phyloP scores from a whole-genome alignment of 2,113 vertebrate genomes.

The Oncorhynchus kisutch region DNA sequence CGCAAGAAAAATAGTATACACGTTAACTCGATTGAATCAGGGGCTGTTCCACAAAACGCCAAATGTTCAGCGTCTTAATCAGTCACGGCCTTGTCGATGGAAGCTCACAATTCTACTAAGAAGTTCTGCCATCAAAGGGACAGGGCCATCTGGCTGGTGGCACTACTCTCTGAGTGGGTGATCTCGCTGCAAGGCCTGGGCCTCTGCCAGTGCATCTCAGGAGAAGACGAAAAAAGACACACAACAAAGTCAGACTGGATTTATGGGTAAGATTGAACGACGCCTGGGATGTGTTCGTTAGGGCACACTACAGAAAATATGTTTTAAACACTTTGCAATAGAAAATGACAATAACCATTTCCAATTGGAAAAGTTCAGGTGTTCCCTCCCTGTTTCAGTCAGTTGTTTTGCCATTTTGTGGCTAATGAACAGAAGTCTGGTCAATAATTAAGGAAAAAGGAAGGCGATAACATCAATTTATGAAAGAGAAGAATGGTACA shows the following conservation, averaged over 20 bases:
- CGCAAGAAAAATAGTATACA: neutral
- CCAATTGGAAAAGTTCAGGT: neutral
- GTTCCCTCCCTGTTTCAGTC: too few relatives aligned
- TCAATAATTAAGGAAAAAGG: neutral
- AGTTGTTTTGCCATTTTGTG: too few relatives aligned
- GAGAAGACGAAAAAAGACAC: constrained; percentile 52
- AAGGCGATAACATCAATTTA: constrained; percentile 54
- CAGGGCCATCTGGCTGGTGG: constrained; percentile 60
- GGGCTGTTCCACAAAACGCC: constrained; percentile 20
- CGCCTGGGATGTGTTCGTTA: constrained; percentile 19
- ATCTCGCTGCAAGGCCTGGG: constrained; percentile 53
- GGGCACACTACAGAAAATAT: too few relatives aligned
- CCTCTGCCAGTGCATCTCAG: constrained; percentile 46
- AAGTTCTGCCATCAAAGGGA: constrained; percentile 54
- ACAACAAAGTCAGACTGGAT: constrained; percentile 52
- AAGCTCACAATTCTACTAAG: constrained; percentile 19
- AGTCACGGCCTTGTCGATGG: constrained; percentile 24
- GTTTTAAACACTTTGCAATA: too few relatives aligned
- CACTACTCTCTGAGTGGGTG: constrained; percentile 32
- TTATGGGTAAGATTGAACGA: constrained; percentile 49
- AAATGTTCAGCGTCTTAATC: constrained; percentile 42
- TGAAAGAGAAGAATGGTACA: constrained; percentile 31
- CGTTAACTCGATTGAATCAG: constrained; percentile 24
- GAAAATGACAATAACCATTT: too few relatives aligned
- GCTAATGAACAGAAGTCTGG: too few relatives aligned